Conservation (phyloP, 2,113 vertebrate genomes). For the Xenus cinereus region DNA sequence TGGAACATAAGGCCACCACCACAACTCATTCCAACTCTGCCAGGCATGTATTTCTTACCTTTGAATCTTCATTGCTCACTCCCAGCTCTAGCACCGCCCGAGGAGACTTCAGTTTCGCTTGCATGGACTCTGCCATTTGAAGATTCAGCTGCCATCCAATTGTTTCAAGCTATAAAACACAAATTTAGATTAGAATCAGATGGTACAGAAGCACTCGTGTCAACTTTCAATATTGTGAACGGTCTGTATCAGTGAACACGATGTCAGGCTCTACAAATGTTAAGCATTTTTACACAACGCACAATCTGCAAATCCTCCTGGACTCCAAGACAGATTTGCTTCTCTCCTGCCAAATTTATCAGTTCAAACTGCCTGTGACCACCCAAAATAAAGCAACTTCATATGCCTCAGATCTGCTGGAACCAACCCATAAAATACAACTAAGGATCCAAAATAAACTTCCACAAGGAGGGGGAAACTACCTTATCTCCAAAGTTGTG, state of each 20-base stretch:
- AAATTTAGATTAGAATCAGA: slow-evolving; percentile 40
- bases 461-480: too few species aligned
- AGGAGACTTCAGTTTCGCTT: slow-evolving; percentile 87
- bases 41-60: slow-evolving; percentile 75
- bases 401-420: neutral
- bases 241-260: neutral
- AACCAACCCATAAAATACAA: neutral
- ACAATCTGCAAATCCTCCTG: neutral
- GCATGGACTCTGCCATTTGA: slow-evolving; percentile 90
- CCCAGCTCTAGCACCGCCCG: slow-evolving; percentile 88
- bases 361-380: neutral
- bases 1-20: neutral
- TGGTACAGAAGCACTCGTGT: neutral
- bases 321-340: neutral
- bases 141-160: slow-evolving; percentile 95
- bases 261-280: neutral
- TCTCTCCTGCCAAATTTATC: neutral
- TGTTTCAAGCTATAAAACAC: slow-evolving; percentile 85
- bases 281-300: neutral
- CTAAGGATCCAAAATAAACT: neutral
- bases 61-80: slow-evolving; percentile 82
- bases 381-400: neutral
- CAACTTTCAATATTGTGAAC: neutral
- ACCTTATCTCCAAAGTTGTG: neutral
- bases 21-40: neutral